Percentiles rank a stretch among this genome's conserved stretches.
Evolutionary conservation across 2,888 invertebrate species (phyloP).

Genomic region (Phania funesta): DNA sequence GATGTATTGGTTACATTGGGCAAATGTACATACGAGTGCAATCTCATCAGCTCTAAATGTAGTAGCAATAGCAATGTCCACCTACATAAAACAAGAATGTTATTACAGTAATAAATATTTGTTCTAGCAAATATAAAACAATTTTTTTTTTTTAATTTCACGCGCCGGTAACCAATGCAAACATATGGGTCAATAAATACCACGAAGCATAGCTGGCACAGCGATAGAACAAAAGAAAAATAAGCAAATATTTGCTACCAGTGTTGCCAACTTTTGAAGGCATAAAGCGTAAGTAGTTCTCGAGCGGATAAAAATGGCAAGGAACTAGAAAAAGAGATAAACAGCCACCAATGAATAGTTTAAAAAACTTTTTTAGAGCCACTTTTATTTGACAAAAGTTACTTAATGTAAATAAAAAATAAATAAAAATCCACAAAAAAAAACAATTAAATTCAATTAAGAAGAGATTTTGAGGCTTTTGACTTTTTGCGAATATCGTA

Average conservation of each 20-base stretch:
- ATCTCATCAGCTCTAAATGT: neutral
- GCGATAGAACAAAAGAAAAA: constrained; percentile 12
- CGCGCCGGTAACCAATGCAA: constrained; percentile 74
- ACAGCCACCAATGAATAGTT: too few species aligned
- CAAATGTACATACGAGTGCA: neutral
- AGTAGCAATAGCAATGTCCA: neutral
- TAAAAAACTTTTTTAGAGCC: too few species aligned
- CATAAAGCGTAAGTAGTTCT: too few species aligned
- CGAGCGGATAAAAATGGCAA: too few species aligned
- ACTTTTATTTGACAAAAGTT: too few species aligned
- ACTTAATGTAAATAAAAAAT: too few species aligned
- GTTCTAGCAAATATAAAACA: constrained; percentile 14
- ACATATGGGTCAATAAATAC: constrained; percentile 70
- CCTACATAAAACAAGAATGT: neutral
- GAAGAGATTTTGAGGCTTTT: too few species aligned
- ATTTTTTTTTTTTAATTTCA: constrained; percentile 76
- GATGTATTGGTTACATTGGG: neutral
- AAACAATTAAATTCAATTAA: too few species aligned
- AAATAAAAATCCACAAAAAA: too few species aligned
- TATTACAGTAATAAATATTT: constrained; percentile 12
- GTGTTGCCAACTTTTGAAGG: too few species aligned
- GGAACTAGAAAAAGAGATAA: too few species aligned
- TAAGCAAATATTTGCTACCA: neutral
- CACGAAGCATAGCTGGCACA: constrained; percentile 33
- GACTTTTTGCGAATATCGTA: too few species aligned